These are phyloP conservation scores for Coleophora deauratella DNA, from an alignment of 2,888 invertebrate genomes.

Conservation along the genomic window DNA sequence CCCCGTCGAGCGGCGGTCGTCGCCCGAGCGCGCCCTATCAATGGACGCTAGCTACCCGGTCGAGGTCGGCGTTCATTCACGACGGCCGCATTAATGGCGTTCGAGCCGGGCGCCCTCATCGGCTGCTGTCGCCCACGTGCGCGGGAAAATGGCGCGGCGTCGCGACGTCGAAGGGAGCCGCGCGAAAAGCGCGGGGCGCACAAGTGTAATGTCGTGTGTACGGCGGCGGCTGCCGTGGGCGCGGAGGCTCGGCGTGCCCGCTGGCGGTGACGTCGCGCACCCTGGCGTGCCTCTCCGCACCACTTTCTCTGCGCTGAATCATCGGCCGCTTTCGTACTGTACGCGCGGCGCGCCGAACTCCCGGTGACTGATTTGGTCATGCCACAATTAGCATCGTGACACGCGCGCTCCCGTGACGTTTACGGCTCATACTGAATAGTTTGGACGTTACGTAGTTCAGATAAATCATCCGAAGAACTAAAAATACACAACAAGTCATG, in stretches of 20 bases:
- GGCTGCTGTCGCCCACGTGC: slow-evolving; percentile 67
- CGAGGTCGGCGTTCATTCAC: slow-evolving; percentile 71
- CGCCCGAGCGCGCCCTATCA: slow-evolving; percentile 65
- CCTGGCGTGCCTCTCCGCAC: slow-evolving; percentile 10
- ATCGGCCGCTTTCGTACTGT: slow-evolving; percentile 51
- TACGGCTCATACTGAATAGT: slow-evolving; percentile 46
- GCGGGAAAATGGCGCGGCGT: slow-evolving; percentile 72
- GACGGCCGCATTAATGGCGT: slow-evolving; percentile 67
- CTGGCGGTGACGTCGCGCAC: slow-evolving; percentile 26
- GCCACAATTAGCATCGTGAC: slow-evolving; percentile 62
- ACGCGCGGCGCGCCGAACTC: slow-evolving; percentile 26
- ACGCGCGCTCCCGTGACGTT: slow-evolving; percentile 65
- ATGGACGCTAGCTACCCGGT: slow-evolving; percentile 61
- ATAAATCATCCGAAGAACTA: slow-evolving; percentile 51
- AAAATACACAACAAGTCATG: slow-evolving; percentile 54
- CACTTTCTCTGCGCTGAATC: slow-evolving; percentile 51
- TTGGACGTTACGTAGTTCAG: slow-evolving; percentile 50
- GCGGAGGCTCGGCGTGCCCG: slow-evolving; percentile 54
- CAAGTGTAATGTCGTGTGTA: slow-evolving; percentile 53
- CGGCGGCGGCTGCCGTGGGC: slow-evolving; percentile 50
- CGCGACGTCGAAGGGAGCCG: slow-evolving; percentile 63
- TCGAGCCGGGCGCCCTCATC: slow-evolving; percentile 55
- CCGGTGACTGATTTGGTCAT: slow-evolving; percentile 62
- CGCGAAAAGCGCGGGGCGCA: slow-evolving; percentile 67
- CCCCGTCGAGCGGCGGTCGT: slow-evolving; percentile 56